Base-by-base conservation (phyloP, 2,888 invertebrate species). In the Crematogaster levior region DNA sequence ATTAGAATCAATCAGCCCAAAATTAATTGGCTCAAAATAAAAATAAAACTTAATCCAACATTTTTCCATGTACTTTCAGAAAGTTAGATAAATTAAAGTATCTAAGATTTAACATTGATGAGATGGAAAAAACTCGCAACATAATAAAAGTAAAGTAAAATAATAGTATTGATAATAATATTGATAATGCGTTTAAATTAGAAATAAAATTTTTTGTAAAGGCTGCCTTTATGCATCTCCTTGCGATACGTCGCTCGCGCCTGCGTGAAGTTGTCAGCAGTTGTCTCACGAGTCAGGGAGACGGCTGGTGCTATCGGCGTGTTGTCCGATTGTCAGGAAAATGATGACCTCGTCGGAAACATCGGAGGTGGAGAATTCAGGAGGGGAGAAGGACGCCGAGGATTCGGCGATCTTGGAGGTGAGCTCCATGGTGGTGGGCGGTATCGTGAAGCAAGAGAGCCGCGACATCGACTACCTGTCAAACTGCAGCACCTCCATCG, bases 401-500 rank as follows among this genome's bases (percentile, higher is more conserved):
- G 92, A 92, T 30, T 89, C 93, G n/a, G 93, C 93, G n/a, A 90
- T 93, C 34, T 89, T 93, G 10, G 93, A 94, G 88, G 92, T 93
- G 66, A 94, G 93, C 85, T 91, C 93, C 34, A 92, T 92, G 89
- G 87, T 91, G 53, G 89, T 91, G 2, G 92, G 91, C 40, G 89
- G 90, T 21, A 86, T 91, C 81, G 81, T 90, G 6, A 93, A 93
- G 82, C 91, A 92, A 48, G 93, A 93, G 73, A 90, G 79, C 81
- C 92, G 91, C 27, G 93, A 93, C 65, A 84, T 86, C n/a, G 93
- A 93, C 85, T 93, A 92, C 86, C 84, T 93, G 10, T 94, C 94
- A 3, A 94, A 94, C 85, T 93, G 92, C 82, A 94, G 94, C 82
- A 94, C 93, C 27, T 94, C 94, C 58, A 86, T 93, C 51, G 94